Conservation (phyloP, 2,888 invertebrate genomes). For the Drosophila infuscata region DNA sequence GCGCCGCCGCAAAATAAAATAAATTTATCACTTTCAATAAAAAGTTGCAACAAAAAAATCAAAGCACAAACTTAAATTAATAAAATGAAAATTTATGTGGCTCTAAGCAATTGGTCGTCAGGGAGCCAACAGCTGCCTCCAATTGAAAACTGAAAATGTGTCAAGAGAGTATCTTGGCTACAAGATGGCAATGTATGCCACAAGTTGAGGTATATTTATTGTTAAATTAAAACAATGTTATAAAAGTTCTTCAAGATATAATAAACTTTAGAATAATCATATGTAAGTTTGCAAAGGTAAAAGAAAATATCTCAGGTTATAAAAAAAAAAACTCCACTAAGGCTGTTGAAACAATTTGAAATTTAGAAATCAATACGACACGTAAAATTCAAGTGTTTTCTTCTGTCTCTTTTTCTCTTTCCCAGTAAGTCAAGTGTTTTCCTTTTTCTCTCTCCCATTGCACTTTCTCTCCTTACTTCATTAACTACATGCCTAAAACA, state of each 20-base stretch:
- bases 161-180: neutral
- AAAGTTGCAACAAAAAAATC: constrained; percentile 41
- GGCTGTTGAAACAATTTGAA: neutral
- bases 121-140: constrained; percentile 49
- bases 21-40: constrained; percentile 72
- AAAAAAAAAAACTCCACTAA: neutral
- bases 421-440: constrained; percentile 8
- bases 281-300: constrained; percentile 3
- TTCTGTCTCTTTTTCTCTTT: neutral
- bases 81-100: constrained; percentile 6
- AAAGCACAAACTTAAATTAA: constrained; percentile 53
- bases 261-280: too few species aligned
- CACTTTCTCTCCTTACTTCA: constrained; percentile 36
- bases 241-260: neutral
- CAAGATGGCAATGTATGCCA: too few species aligned
- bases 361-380: neutral
- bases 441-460: neutral
- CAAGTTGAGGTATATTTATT: neutral
- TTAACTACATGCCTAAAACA: constrained; percentile 65
- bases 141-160: neutral
- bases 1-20: constrained; percentile 64
- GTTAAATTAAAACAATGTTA: neutral
- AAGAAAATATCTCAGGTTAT: neutral
- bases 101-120: constrained; percentile 25
- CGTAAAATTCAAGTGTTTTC: constrained; percentile 15